Base-by-base conservation (phyloP, 2,113 vertebrate species). In the Cebidichthys violaceus region DNA sequence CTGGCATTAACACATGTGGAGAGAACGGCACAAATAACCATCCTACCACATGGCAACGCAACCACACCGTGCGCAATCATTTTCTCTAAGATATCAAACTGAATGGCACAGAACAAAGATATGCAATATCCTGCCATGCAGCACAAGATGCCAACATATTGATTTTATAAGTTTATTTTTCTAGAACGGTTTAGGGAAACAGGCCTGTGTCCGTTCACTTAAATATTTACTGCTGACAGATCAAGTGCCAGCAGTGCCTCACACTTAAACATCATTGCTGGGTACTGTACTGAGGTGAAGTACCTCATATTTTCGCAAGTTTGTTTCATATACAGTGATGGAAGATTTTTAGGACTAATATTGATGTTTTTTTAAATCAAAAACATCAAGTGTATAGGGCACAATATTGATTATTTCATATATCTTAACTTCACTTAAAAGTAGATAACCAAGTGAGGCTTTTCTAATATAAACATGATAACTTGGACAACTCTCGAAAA, bases 1-100 rank as follows among this genome's bases (percentile, higher is more conserved):
- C 17, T 61, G 81, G 70, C 75, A 33, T 83, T 78, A 79, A 83
- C 61, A 73, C 61, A 80, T 47, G 66, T 14, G 45, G 22, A 24
- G 1, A 52, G 9, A 80, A 37, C 54, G 74, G 45, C 39, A 29
- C 33, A 74, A 35, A 70, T 24, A 70, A 45, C 37, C 1, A 1
- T 33, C 13, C 33, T 85, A 22, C 54, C 15, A 72, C 54, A 64
- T 33, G 66, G 55, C 22, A 33, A 24, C 55, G 35, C 37, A 45
- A 47, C 68, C 24, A 43, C 6, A 61, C 24, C 4, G 0, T 13
- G 29, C 4, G 35, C 10, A 45, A 70, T 68, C 0, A 41, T 79
- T 71, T 45, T 18, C 31, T 55, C 22, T 4, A 61, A 76, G 60
- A 83, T 55, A 76, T 69, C 54, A 71, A 69, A 79, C 31, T 57